Evolutionary conservation across 2,888 invertebrate genomes (phyloP).

Genomic region (Eumerus sabulonum): DNA sequence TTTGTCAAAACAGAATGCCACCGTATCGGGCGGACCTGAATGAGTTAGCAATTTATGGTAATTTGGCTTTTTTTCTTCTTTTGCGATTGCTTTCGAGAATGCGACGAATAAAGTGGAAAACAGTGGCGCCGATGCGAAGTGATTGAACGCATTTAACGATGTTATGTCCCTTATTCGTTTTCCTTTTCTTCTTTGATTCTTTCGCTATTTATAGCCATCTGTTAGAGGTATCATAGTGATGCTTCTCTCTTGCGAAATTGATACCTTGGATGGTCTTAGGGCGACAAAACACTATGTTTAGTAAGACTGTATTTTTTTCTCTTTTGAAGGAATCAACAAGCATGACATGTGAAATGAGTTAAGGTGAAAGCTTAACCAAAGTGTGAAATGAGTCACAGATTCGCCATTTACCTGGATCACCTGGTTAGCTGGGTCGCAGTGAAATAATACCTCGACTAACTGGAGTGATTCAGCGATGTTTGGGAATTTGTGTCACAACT

Average conservation of each 20-base stretch:
- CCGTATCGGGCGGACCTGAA: conserved; percentile 6
- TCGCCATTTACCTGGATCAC: no score
- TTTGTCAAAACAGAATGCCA: neutral
- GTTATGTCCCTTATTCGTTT: neutral
- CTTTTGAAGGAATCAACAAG: no score
- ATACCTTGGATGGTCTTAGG: neutral
- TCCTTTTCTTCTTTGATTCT: neutral
- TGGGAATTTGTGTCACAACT: no score
- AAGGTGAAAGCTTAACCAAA: no score
- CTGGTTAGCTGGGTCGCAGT: no score
- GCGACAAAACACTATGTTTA: neutral
- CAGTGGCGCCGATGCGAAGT: conserved; percentile 1
- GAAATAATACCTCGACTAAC: no score
- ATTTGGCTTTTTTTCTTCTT: neutral
- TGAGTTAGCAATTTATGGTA: neutral
- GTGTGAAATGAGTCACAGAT: no score
- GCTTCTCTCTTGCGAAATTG: neutral
- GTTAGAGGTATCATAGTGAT: neutral
- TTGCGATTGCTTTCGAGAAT: neutral
- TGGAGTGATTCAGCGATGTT: no score
- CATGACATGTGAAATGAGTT: no score
- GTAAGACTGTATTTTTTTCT: neutral
- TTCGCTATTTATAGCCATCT: neutral
- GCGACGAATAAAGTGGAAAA: neutral
- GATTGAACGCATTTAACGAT: neutral